Conservation (phyloP, 2,113 vertebrate species). For the Pycnonotus jocosus region DNA sequence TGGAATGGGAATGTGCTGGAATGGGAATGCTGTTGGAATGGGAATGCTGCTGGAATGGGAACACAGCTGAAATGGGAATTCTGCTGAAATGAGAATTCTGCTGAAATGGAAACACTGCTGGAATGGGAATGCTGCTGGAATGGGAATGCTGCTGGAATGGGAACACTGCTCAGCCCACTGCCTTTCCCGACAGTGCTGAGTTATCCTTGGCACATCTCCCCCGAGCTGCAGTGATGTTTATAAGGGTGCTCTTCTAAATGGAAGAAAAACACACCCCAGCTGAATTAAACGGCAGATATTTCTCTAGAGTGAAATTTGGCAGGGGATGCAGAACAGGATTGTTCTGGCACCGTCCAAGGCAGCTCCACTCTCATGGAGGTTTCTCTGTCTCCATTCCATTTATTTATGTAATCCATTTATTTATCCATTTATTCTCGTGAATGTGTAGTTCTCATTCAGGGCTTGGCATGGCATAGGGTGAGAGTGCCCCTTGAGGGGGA, state of each 20-base stretch:
- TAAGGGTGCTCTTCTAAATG: not conserved
- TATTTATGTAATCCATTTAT: not conserved
- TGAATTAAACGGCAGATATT: not conserved
- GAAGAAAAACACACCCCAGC: not conserved
- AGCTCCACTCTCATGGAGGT: not conserved
- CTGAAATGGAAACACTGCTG: rapidly evolving
- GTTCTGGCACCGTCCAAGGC: not conserved
- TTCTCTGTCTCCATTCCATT: not conserved
- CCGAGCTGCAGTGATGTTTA: not conserved
- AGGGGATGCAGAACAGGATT: not conserved
- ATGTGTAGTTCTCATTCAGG: not conserved
- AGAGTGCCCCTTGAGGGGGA: not conserved
- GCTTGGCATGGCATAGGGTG: not conserved
- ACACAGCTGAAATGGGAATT: too few species aligned
- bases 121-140: not conserved
- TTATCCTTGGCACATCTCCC: not conserved
- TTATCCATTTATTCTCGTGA: not conserved
- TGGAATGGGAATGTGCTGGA: not conserved
- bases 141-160: not conserved
- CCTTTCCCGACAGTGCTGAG: not conserved
- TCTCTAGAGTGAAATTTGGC: not conserved
- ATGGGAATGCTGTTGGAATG: not conserved
- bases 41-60: not conserved
- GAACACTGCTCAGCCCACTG: not conserved
- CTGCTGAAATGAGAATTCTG: rapidly evolving